Base-by-base conservation (phyloP, 2,888 invertebrate species). In the Leptinotarsa tumamoca region DNA sequence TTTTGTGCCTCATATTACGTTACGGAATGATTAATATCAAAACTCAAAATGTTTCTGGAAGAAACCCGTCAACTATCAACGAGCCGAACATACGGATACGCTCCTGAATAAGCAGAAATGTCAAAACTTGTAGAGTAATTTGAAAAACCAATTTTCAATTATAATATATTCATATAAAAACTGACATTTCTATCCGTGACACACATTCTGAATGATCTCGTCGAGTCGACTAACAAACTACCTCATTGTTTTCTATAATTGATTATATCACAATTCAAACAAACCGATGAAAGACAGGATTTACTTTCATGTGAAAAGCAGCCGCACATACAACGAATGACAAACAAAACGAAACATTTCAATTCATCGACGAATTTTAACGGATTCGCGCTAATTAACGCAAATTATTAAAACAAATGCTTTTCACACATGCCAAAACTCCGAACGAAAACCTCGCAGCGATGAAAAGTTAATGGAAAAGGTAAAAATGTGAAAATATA, bases 401-500 rank as follows among this genome's bases (percentile, higher is more conserved):
- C 18, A n/a, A 69, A 69, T 69, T 43, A 56, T 63, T 54, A 74
- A 68, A 71, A 54, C 61, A 75, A 74, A 74, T 66, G 74, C 72
- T 74, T 77, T 77, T 77, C 74, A 74, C 77, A 74, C 77, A 77
- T 74, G 76, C 74, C 76, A 72, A 71, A 72, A 73, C 63, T 72
- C 15, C 68, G 52, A 68, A 56, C 43, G 56, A 58, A 43, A 73
- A 63, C 17, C 17, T 33, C 5, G 43, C 58, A 72, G 75, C 71
- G 67, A 23, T 68, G 75, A 75, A 75, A 75, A 75, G 75, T 76
- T 73, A 76, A 76, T 70, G 73, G 71, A 73, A 76, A 73, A 76
- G 76, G 70, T 73, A 76, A 76, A 76, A 76, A 76, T 76, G 76
- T 75, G 71, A 73, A 67, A 75, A 76, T 76, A 68, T 73, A 76